Percentiles rank a stretch among this genome's conserved stretches.
Evolutionary conservation across 2,888 invertebrate species (phyloP).

Genomic region (Aromia moschata): DNA sequence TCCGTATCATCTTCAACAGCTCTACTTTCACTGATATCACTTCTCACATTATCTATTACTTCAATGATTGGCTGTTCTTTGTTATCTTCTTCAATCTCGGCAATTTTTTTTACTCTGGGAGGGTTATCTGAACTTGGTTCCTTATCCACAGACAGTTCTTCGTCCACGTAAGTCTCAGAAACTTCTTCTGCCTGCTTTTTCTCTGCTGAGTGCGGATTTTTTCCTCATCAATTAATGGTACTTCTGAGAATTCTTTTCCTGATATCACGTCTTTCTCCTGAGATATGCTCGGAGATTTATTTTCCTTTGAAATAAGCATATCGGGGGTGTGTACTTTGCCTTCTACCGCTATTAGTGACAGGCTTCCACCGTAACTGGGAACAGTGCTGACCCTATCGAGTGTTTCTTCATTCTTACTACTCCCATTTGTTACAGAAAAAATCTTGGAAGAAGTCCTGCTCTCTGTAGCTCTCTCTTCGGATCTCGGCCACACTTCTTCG

Average conservation of each 20-base stretch:
- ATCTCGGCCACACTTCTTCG: too few relatives aligned
- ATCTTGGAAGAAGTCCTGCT: too few relatives aligned
- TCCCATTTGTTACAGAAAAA: too few relatives aligned
- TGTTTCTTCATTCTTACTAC: too few relatives aligned
- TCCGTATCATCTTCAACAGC: not conserved
- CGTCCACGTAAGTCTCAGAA: constrained; percentile 16
- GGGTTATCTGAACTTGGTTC: not conserved
- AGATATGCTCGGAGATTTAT: not conserved
- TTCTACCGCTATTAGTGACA: not conserved
- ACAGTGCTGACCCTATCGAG: not conserved
- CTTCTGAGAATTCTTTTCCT: not conserved
- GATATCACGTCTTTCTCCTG: not conserved
- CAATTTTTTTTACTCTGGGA: not conserved
- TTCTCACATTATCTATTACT: not conserved
- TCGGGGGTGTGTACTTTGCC: not conserved
- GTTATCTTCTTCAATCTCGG: not conserved
- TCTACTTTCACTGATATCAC: not conserved
- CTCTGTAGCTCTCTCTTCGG: too few relatives aligned
- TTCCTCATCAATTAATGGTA: not conserved
- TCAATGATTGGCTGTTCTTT: not conserved
- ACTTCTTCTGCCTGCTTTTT: constrained; percentile 2
- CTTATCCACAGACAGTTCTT: constrained; percentile 17
- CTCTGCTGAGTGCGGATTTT: not conserved
- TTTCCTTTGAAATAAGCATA: not conserved
- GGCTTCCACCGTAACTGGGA: not conserved